These are phyloP conservation scores for Psophia crepitans DNA, from an alignment of 2,113 vertebrate genomes.

Conservation along the genomic window DNA sequence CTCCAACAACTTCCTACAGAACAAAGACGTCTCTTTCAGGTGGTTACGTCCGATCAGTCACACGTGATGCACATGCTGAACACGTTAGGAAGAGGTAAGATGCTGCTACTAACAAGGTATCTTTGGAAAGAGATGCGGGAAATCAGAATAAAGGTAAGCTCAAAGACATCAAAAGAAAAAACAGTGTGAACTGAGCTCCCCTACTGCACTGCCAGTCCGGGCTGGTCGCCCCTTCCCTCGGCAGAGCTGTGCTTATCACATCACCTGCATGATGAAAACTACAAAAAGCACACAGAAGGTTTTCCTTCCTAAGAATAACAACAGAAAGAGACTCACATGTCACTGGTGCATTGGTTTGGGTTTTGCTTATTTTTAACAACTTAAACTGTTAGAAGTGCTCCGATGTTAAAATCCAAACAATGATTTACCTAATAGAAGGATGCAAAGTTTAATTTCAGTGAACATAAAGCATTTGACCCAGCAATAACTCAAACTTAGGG, in stretches of 20 bases:
- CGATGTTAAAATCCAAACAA: background rate
- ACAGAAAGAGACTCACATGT: background rate
- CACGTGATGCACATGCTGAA: background rate
- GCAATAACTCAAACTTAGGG: background rate
- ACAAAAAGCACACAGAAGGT: background rate
- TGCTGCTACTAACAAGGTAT: background rate
- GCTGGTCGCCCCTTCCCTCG: background rate
- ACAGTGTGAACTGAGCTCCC: background rate
- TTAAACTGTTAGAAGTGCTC: background rate
- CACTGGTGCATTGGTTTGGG: too few relatives aligned
- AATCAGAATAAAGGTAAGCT: background rate
- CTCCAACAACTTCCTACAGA: background rate
- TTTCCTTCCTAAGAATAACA: background rate
- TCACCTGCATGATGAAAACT: background rate
- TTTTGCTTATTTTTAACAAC: too few relatives aligned
- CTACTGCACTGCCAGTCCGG: too few relatives aligned
- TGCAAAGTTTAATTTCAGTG: background rate
- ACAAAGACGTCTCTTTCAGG: too few relatives aligned
- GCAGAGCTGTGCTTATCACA: background rate
- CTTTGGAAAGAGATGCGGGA: background rate
- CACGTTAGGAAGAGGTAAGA: background rate
- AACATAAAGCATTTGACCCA: background rate
- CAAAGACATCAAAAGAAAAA: background rate
- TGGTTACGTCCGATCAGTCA: background rate
- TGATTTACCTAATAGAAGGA: background rate